Evolutionary conservation across 2,797 vertebrate species (phyloP).

Genomic region (Sternarchorhynchus goeldii): DNA sequence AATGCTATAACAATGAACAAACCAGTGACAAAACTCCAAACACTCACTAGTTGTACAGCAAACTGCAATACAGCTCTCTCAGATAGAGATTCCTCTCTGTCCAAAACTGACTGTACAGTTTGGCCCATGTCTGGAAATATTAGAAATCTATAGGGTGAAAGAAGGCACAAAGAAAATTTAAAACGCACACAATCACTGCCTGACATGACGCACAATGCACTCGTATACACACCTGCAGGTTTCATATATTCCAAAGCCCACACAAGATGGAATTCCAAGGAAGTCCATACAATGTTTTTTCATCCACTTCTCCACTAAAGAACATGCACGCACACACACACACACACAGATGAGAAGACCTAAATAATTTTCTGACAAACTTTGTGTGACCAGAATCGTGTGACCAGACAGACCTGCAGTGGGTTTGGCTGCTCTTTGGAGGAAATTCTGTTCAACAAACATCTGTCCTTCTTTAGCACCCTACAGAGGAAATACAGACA

Average conservation of each 20-base stretch:
- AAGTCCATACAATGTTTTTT: conserved; percentile 75
- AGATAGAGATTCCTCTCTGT: conserved; percentile 64
- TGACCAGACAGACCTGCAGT: conserved; percentile 64
- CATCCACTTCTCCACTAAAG: conserved; percentile 89
- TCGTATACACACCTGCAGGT: conserved; percentile 80
- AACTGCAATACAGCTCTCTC: conserved; percentile 83
- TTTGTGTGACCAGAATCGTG: neutral
- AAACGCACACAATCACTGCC: neutral
- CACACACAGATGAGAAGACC: neutral
- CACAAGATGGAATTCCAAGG: conserved; percentile 85
- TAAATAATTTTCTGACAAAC: neutral
- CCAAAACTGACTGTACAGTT: conserved; percentile 79
- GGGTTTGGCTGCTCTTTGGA: conserved; percentile 89
- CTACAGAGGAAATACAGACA: conserved; percentile 65
- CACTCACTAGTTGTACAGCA: conserved; percentile 81
- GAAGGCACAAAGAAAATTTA: neutral
- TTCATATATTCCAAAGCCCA: conserved; percentile 87
- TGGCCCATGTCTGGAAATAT: conserved; percentile 85
- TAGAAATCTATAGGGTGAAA: conserved; percentile 80
- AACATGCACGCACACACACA: conserved; percentile 26
- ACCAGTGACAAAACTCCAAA: neutral
- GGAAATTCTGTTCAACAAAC: conserved; percentile 93
- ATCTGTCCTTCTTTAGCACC: conserved; percentile 87
- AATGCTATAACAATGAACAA: neutral
- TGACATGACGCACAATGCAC: neutral